These are phyloP conservation scores for Drosophila recens DNA, from an alignment of 2,888 invertebrate genomes.

Conservation along the genomic window DNA sequence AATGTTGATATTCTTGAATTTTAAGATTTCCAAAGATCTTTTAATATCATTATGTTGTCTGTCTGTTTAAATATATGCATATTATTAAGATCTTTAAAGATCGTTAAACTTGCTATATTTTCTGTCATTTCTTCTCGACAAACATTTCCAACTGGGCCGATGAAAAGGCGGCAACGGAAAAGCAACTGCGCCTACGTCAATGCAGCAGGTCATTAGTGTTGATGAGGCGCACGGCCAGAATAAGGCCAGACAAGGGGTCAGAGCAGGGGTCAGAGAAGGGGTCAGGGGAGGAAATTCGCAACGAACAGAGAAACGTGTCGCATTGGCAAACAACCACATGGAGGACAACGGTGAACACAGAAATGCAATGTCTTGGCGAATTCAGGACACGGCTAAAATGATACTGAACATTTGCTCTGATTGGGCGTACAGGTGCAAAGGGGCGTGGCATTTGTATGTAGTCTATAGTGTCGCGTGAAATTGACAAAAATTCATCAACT, in stretches of 20 bases:
- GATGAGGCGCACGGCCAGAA: slow-evolving; percentile 60
- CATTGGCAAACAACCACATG: slow-evolving; percentile 38
- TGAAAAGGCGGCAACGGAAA: slow-evolving; percentile 5
- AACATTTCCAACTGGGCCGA: slow-evolving; percentile 37
- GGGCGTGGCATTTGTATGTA: slow-evolving; percentile 30
- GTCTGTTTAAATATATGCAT: not conserved
- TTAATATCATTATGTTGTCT: not conserved
- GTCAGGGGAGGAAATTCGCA: not conserved
- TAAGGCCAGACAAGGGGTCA: slow-evolving; percentile 22
- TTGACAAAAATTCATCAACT: slow-evolving; percentile 66
- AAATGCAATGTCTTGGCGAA: slow-evolving; percentile 44
- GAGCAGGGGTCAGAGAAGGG: not conserved
- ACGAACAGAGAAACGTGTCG: slow-evolving; percentile 6
- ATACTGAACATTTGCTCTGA: slow-evolving; percentile 43
- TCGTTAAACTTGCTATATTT: not conserved
- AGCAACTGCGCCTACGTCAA: slow-evolving; percentile 17
- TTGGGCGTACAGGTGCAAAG: not conserved
- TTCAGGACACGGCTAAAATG: slow-evolving; percentile 36
- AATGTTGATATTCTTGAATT: not conserved
- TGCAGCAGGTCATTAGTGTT: slow-evolving; percentile 76
- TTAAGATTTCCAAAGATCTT: not conserved
- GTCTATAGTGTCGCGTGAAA: slow-evolving; percentile 38
- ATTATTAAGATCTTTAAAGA: not conserved
- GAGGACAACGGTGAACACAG: slow-evolving; percentile 27
- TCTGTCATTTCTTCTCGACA: not conserved